A percentile compares a stretch with the other conserved stretches of the same genome.
phyloP scores from a whole-genome alignment of 2,797 vertebrate genomes.

The Sparus aurata region DNA sequence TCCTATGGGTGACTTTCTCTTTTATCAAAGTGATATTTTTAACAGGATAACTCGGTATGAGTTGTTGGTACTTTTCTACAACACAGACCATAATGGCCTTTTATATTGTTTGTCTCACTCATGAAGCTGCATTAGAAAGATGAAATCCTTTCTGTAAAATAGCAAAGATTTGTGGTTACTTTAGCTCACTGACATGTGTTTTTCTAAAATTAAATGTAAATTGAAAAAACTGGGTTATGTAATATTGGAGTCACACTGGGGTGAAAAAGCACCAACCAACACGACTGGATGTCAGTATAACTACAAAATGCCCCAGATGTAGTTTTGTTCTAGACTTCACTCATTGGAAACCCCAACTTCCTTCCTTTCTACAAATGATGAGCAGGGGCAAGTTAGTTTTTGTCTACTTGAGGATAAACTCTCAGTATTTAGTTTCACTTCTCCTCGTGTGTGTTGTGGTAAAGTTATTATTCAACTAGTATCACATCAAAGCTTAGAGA shows the following conservation, averaged over 20 bases:
- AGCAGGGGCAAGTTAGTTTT: neutral
- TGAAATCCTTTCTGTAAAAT: neutral
- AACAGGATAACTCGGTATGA: too few species aligned
- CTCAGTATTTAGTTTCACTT: neutral
- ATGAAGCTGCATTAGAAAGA: neutral
- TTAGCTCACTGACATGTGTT: neutral
- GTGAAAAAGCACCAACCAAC: too few species aligned
- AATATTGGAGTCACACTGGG: neutral
- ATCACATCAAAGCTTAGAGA: neutral
- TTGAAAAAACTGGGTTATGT: neutral
- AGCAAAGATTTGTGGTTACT: neutral
- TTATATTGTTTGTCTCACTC: too few species aligned
- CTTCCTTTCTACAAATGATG: neutral
- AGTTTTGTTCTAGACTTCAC: neutral
- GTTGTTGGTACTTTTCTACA: too few species aligned
- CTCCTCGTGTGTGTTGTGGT: neutral
- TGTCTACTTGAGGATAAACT: neutral
- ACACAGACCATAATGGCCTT: too few species aligned
- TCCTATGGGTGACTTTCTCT: too few species aligned
- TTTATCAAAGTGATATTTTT: too few species aligned
- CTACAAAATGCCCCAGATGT: neutral
- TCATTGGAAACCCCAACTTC: neutral
- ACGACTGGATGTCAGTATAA: neutral
- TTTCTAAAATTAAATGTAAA: too few species aligned
- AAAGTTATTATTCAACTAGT: neutral